Evolutionary conservation across 2,113 vertebrate genomes (phyloP).

Genomic region (Callionymus lyra): DNA sequence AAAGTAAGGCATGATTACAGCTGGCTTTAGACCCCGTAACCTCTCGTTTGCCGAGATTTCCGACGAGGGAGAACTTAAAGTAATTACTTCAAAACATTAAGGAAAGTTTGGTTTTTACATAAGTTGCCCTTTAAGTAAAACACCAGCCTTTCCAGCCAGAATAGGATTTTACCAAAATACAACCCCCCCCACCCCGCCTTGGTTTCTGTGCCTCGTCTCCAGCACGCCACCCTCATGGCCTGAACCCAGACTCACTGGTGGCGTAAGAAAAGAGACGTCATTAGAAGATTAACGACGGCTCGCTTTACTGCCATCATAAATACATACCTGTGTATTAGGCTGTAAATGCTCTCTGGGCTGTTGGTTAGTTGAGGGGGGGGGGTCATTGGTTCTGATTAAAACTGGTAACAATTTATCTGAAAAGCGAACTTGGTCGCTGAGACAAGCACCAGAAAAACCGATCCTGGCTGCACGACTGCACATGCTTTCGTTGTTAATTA

Average conservation of each 20-base stretch:
- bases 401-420: slow-evolving; percentile 19
- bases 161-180: slow-evolving; percentile 10
- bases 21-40: too few species aligned
- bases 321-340: slow-evolving; percentile 38
- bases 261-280: slow-evolving; percentile 38
- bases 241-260: slow-evolving; percentile 37
- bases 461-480: too few species aligned
- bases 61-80: too few species aligned
- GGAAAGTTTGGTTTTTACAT: too few species aligned
- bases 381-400: slow-evolving; percentile 38
- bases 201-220: slow-evolving; percentile 6
- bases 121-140: too few species aligned
- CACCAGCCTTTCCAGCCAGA: too few species aligned
- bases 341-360: slow-evolving; percentile 23
- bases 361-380: not conserved
- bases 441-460: too few species aligned
- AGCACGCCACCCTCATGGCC: slow-evolving; percentile 13
- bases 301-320: slow-evolving; percentile 55
- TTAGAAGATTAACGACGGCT: slow-evolving; percentile 50
- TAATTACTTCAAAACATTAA: too few species aligned
- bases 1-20: too few species aligned
- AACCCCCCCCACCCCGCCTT: not conserved
- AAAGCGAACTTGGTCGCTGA: not conserved
- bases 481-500: too few species aligned
- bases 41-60: too few species aligned